Evolutionary conservation across 2,113 vertebrate species (phyloP), one percentile per base, ranked within the genome.

Genomic region (Pseudonaja textilis): DNA sequence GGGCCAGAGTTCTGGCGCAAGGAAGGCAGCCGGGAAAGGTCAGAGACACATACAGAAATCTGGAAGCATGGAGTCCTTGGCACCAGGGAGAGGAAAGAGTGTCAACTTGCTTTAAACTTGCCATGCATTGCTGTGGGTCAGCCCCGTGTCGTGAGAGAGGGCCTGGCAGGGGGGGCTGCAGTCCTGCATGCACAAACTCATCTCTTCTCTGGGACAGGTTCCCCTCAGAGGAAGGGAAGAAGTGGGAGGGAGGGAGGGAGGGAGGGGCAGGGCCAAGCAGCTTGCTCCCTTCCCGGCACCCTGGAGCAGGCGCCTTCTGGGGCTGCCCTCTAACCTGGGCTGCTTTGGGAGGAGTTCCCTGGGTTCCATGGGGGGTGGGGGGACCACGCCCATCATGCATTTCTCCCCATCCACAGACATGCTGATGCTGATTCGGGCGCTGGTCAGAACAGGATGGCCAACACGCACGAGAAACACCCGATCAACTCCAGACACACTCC

Each of bases 261-360:
- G 16, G 64, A 34, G 3, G 26, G 57, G 55, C 91, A 4, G 87
- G 94, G 96, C 95, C 97, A 96, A 96, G 94, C 94, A 34, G 69
- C 96, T 94, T 95, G 93, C 93, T 95, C 64, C 85, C 25, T 95
- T 95, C 92, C 91, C 87, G 42, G 88, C 6, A 89, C 91, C 45
- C 85, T 95, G 93, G 95, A 8, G 89, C 96, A 96, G 88, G 91
- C 90, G 94, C 97, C 91, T 92, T 16, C 57, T n/a, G 26, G 39
- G 16, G 5, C 18, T 45, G 61, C 20, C 55, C 0, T 92, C 87
- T 22, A 26, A 91, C 64, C 59, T 61, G 74, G 6, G 6, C 42
- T 3, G 3, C 97, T 97, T 97, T 98, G 97, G 97, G 97, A 97
- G 97, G 97, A 97, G 97, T 97, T 97, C 97, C 97, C 96, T 97